Evolutionary conservation across 1,140 invertebrate species (phyloP), one percentile per base, ranked within the genome.

Genomic region (Oedothorax gibbosus): DNA sequence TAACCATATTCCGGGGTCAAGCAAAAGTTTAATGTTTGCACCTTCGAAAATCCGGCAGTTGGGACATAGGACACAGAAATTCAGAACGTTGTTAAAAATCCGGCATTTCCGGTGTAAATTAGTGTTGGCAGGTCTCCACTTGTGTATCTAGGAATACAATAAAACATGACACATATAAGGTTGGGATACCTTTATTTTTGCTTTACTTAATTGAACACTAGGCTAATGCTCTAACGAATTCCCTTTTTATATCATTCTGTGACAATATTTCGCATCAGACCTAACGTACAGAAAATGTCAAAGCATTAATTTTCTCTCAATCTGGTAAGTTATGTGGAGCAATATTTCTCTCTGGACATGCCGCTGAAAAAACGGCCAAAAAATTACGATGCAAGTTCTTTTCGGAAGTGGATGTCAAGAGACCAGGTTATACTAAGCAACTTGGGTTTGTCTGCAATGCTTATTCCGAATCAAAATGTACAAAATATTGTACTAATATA

Each of bases 201-300:
- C 64, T 79, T 66, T 81, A 71, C 78, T 71, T 81, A 81, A 21
- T 81, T 71, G 78, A 81, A 81, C 50, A 71, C 78, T 81, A 81
- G 53, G 57, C n/a, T 68, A 71, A 81, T 81, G 14, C 60, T 69
- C 78, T 81, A 81, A 81, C 78, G 71, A 54, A 51, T 81, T 80
- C 71, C 78, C 60, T 56, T 62, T 71, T 18, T 11, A 18, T 11
- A 10, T 53, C 50, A 18, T 57, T 68, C 20, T 75, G 72, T 75
- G 72, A 75, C 72, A 56, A 57, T 57, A 51, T 50, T 54, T 35
- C 51, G 71, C 35, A 71, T 60, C 66, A 81, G 78, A n/a, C 76
- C 18, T 68, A 79, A 68, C 62, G 8, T 79, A 66, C 64, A 68
- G 7, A 54, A 68, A 14, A 21, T 35, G n/a, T 68, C 62, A n/a